Base-by-base conservation (phyloP, 2,113 vertebrate genomes). In the Suncus etruscus region DNA sequence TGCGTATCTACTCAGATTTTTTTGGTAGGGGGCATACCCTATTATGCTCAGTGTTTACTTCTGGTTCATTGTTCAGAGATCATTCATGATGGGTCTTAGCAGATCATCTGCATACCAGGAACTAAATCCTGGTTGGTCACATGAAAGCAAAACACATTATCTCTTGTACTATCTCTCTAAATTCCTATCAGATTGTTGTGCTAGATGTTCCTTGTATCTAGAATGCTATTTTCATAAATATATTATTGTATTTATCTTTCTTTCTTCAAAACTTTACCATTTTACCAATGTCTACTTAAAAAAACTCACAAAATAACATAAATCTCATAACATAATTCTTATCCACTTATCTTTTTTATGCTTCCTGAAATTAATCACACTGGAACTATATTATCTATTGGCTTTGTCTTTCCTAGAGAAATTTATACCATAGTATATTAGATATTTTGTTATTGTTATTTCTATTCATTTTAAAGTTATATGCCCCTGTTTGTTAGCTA, bases 221-320 rank as follows among this genome's bases (percentile, higher is more conserved):
- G 32, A 78, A 58, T 70, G 27, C 11, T 88, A 29, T 73, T 86
- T 61, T 87, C 45, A 47, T 89, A 51, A 78, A 50, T 39, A 69
- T 6, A 10, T 22, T 8, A 66, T 75, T 8, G 5, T 5, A 72
- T 10, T 8, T 79, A 58, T 82, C 48, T 78, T 83, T 20, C 58
- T 86, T 77, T 86, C n/a, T 68, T 85, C 51, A 92, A 88, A 61
- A 90, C 11, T 76, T 58, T 29, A 50, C 75, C 22, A 74, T 6
- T 0, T 76, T n/a, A 74, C 65, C 47, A 65, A 6, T 16, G 18
- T 50, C 81, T 7, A 51, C 61, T 90, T 61, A 15, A 20, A 82
- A 73, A 69, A 12, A 12, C 3, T 48, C 12, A 12, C 29, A 72
- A 0, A 61, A 58, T 48, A 61, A 51, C 1, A 9, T 75, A 66